Base-by-base conservation (phyloP, 2,113 vertebrate genomes). In the Syngnathus floridae region DNA sequence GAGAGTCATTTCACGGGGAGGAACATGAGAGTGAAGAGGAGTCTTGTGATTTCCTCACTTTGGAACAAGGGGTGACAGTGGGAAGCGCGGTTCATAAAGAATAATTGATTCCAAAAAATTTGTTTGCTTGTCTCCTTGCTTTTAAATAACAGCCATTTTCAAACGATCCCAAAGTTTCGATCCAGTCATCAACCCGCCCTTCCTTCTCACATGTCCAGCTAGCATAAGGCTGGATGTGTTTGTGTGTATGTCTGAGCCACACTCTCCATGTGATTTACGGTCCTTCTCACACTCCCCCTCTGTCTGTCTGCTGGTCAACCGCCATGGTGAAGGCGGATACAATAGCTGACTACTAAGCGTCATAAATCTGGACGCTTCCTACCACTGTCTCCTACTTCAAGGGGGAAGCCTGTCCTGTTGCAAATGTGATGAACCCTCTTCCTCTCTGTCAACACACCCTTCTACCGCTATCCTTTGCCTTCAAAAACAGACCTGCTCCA, bases 351-450 rank as follows among this genome's bases (percentile, higher is more conserved):
- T 77, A 66, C 64, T 40, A 48, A 77, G 72, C 57, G 22, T 78
- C 88, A 90, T 92, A 92, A 92, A 91, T 92, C 88, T 88, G 80
- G 73, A 89, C 87, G 82, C 88, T 91, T 91, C 90, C 90, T 90
- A 90, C 80, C 77, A 79, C 86, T 90, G 88, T 90, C 88, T 91
- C 71, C 74, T 62, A 87, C 89, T 90, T 92, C 86, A 90, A 92
- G 88, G 90, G 26, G 82, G 76, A 86, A 85, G 81, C 79, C 79
- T 82, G 76, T 82, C 82, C 87, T 88, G 85, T 89, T 85, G 79
- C 86, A 90, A 88, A 88, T 86, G 74, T 77, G 82, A 89, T 90
- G 89, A 88, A 88, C 83, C 73, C 73, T 83, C 69, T 87, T 81
- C 77, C 72, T 82, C 74, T 75, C 54, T 56, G 64, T 71, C 63